phyloP scores from a whole-genome alignment of 2,113 vertebrate species.

The Pungitius pungitius region DNA sequence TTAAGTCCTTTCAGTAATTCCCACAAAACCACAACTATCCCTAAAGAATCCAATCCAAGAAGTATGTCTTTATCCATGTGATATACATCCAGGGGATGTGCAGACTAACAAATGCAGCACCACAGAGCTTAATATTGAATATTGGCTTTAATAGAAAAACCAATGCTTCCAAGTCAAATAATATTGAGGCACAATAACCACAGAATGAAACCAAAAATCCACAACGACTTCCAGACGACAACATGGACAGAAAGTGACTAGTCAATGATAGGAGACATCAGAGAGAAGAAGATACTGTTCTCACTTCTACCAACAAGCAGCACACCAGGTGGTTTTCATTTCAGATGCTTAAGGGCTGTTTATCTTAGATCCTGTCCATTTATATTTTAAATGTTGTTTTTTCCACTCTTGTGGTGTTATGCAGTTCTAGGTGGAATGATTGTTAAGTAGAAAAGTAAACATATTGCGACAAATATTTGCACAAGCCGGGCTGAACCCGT shows the following conservation, averaged over 20 bases:
- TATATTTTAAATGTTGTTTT: neutral
- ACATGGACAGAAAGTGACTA: constrained; percentile 16
- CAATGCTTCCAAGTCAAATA: constrained; percentile 24
- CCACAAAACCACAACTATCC: neutral
- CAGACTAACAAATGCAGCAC: constrained; percentile 5
- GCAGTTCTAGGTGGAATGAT: neutral
- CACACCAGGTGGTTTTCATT: constrained; percentile 27
- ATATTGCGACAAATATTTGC: constrained; percentile 10
- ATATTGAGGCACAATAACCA: constrained; percentile 4
- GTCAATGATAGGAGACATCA: constrained; percentile 8
- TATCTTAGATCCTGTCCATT: neutral
- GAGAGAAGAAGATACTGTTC: neutral
- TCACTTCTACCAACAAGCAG: too few relatives aligned
- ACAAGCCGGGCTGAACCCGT: neutral
- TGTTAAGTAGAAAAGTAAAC: constrained; percentile 7
- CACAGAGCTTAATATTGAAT: neutral
- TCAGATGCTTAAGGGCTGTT: constrained; percentile 9
- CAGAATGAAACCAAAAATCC: constrained; percentile 28
- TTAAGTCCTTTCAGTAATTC: neutral
- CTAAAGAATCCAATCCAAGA: neutral
- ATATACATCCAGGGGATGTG: neutral
- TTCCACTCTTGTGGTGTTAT: neutral
- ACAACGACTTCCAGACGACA: constrained; percentile 2
- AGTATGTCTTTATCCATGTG: neutral
- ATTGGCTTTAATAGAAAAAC: neutral